Conservation (phyloP, 2,797 vertebrate genomes). For the Eulemur rubriventer region DNA sequence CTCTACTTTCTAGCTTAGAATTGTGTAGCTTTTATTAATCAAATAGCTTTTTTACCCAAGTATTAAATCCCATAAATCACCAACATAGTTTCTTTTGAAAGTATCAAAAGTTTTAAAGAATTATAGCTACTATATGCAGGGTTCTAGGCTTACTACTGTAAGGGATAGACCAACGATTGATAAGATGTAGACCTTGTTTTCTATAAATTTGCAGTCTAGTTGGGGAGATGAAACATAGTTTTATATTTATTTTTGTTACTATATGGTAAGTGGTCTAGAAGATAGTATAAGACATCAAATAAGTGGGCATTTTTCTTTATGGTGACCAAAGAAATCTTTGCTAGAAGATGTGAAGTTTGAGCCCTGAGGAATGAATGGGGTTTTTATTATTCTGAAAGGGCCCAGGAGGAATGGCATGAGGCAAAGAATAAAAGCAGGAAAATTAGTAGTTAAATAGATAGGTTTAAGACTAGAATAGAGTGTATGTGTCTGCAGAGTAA, state of each 20-base stretch:
- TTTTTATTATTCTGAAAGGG: not conserved
- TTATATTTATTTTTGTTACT: slow-evolving; percentile 8
- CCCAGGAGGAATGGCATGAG: not conserved
- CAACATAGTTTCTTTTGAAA: slow-evolving; percentile 35
- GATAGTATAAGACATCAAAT: not conserved
- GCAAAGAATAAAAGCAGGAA: not conserved
- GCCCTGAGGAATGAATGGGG: not conserved
- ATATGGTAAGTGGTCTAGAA: not conserved
- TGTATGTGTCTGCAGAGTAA: not conserved
- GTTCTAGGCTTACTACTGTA: not conserved
- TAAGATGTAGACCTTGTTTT: not conserved
- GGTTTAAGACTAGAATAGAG: not conserved
- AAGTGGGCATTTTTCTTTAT: not conserved
- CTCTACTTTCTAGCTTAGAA: not conserved
- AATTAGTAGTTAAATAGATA: not conserved
- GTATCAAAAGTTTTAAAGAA: slow-evolving; percentile 7
- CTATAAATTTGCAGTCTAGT: not conserved
- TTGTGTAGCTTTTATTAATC: not conserved
- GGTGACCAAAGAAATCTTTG: not conserved
- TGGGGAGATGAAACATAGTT: not conserved
- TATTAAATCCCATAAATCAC: not conserved
- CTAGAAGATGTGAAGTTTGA: not conserved
- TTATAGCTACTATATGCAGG: not conserved
- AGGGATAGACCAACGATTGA: not conserved
- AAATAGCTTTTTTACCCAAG: not conserved